phyloP scores from a whole-genome alignment of 2,888 invertebrate genomes.

The Acanthoscelides obtectus region DNA sequence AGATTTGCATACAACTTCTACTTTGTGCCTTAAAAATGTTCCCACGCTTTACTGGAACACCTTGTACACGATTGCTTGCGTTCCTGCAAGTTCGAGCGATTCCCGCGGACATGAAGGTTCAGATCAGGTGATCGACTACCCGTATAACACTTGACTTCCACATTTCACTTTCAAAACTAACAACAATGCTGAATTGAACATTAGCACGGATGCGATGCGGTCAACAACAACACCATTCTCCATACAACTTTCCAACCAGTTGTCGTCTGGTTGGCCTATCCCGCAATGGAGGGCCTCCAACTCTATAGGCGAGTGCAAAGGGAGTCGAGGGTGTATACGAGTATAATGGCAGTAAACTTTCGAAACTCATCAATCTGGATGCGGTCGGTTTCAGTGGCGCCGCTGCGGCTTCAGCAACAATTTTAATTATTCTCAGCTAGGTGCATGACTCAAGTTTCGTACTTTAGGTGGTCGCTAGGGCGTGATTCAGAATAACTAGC shows the following conservation, averaged over 20 bases:
- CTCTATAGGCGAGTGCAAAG: background rate
- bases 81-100: too few species aligned
- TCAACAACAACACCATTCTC: background rate
- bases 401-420: background rate
- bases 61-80: too few species aligned
- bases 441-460: background rate
- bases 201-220: background rate
- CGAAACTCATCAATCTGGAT: background rate
- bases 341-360: background rate
- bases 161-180: too few species aligned
- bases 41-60: too few species aligned
- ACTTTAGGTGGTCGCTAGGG: background rate
- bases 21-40: too few species aligned
- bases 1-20: too few species aligned
- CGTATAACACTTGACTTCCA: too few species aligned
- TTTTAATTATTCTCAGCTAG: background rate
- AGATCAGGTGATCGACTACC: too few species aligned
- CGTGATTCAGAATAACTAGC: background rate
- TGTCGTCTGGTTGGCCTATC: background rate
- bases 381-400: background rate
- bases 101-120: too few species aligned
- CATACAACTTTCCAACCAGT: background rate
- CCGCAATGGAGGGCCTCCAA: background rate
- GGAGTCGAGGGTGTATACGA: background rate
- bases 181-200: background rate